phyloP scores from a whole-genome alignment of 1,140 invertebrate species.

The Whitmania pigra region DNA sequence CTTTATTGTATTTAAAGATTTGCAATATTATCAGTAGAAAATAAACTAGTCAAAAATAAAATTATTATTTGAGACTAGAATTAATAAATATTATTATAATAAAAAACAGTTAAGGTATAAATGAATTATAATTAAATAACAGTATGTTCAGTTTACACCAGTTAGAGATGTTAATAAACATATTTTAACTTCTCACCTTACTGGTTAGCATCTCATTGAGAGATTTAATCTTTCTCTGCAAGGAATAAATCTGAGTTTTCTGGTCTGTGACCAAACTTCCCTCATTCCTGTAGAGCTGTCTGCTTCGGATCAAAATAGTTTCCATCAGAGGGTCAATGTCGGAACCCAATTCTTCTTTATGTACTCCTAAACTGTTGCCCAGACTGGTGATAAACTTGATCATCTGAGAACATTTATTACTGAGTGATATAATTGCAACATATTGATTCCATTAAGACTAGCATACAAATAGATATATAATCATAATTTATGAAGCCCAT shows the following conservation, averaged over 20 bases:
- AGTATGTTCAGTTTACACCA: too few species aligned
- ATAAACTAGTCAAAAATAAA: too few species aligned
- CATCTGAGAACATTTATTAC: constrained; percentile 4
- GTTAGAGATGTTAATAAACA: too few species aligned
- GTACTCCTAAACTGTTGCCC: constrained; percentile 39
- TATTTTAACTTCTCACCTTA: constrained; percentile 39
- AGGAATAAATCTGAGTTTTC: constrained; percentile 40
- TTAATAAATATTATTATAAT: too few species aligned
- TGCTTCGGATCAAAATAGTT: constrained; percentile 36
- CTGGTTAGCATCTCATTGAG: constrained; percentile 75
- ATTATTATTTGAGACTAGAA: too few species aligned
- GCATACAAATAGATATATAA: too few species aligned
- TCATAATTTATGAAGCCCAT: background rate
- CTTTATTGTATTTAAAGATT: too few species aligned
- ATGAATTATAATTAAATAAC: too few species aligned
- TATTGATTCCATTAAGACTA: background rate
- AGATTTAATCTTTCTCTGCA: constrained; percentile 48
- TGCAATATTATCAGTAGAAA: too few species aligned
- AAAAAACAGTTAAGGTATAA: too few species aligned
- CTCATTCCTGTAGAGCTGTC: constrained; percentile 40
- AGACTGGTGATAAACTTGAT: constrained; percentile 35
- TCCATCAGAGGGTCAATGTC: constrained; percentile 40
- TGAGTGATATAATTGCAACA: background rate
- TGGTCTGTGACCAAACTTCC: constrained; percentile 34
- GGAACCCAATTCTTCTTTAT: constrained; percentile 38